Evolutionary conservation across 2,113 vertebrate genomes (phyloP), one percentile per base, ranked within the genome.

Genomic region (Equus przewalskii): DNA sequence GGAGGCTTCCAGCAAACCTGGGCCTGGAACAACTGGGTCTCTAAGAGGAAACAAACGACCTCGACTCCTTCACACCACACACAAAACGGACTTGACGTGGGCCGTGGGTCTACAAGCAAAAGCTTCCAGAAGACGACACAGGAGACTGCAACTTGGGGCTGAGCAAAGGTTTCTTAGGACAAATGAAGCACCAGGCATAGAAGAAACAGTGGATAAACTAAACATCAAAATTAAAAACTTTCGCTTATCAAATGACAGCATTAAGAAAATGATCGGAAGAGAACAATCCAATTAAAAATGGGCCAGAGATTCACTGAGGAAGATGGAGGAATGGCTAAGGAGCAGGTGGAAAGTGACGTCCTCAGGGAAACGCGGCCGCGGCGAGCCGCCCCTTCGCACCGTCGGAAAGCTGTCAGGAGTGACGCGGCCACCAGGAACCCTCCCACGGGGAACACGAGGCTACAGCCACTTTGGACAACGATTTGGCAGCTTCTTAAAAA

Each of bases 221-320:
- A 19, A 90, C 54, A 78, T 85, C 80, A 82, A 89, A 78, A 90
- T 72, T 54, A 67, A 96, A 60, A 90, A 51, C 5, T 62, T 19
- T 70, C 11, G 56, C 70, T 94, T 84, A 96, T 91, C 76, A 73
- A 93, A 96, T 54, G 51, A 54, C 72, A 85, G 88, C 83, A 89
- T 58, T 75, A 89, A 89, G 91, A 82, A 96, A 95, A 89, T 36
- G 60, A 89, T 81, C 73, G 69, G 76, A 85, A 80, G 58, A 91
- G 90, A 94, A 95, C 95, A 86, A 80, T 67, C 78, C 73, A 89
- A 72, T 73, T 87, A 72, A 73, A 95, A 72, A 60, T 15, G 33
- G 90, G 82, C 81, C 56, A 5, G 33, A 86, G 69, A 73, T 49
- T 54, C 51, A 54, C 13, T 14, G 51, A 54, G 4, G 12, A 54